Base-by-base conservation (phyloP, 1,140 invertebrate species). In the Ceratina japonica region DNA sequence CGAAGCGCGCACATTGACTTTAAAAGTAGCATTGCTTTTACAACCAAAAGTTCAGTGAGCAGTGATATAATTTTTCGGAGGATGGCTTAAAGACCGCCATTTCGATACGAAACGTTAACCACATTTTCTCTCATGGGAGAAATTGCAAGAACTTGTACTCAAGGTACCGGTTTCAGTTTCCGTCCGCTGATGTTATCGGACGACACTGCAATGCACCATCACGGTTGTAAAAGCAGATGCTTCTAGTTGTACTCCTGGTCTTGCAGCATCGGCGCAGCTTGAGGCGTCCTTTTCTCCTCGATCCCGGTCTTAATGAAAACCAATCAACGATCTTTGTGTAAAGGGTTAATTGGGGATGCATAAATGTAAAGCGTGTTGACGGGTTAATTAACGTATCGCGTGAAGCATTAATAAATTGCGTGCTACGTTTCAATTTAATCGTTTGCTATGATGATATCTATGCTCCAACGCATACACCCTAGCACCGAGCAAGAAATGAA, bases 101-200 rank as follows among this genome's bases (percentile, higher is more conserved):
- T 76, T 80, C 71, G 79, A 68, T 24, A 59, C 62, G 79, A 73
- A 63, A 76, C 44, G 75, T 61, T 76, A 62, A 69, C 37, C 75
- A 62, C 56, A 76, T 81, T 65, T 68, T 73, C 64, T 49, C 52
- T 51, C 52, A 27, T 31, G 12, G 44, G 44, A 56, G 52, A 84
- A 77, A 76, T 85, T 79, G 75, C 72, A 66, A 74, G 80, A 74
- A 59, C 68, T 82, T 63, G 69, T 79, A 68, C 58, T 52, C 44
- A 51, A 63, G 49, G 73, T 89, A 88, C 86, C 87, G 86, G 86
- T 88, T 88, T 62, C 64, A 64, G 82, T 75, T 88, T 62, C 64
- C 66, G 82, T 75, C 79, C 86, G 79, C 75, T 79, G 87, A 89
- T 89, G 82, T 87, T 89, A 89, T 89, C 88, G 37, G 18, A 10